Conservation (phyloP, 2,888 invertebrate genomes). For the Megamerina dolium region DNA sequence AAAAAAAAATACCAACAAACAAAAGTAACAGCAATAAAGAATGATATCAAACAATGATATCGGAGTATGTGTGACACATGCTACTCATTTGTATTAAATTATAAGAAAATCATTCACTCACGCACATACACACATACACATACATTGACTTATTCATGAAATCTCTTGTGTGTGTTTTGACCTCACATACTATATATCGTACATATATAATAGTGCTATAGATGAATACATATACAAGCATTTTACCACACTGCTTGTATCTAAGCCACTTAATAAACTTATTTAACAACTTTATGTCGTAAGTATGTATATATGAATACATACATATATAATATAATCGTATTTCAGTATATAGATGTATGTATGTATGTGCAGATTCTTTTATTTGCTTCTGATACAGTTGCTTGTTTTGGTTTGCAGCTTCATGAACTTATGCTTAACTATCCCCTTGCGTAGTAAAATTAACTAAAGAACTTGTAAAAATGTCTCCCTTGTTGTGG, state of each 20-base stretch:
- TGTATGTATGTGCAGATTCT: not conserved
- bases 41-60: no score
- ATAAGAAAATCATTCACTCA: not conserved
- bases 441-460: conserved; percentile 13
- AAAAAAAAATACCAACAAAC: conserved; percentile 1
- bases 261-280: conserved; percentile 13
- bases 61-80: conserved; percentile 2
- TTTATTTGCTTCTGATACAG: no score
- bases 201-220: no score
- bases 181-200: no score
- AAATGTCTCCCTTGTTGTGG: conserved; percentile 13
- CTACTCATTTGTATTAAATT: no score
- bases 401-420: not conserved
- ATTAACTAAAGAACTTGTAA: conserved; percentile 18
- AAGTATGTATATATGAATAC: no score
- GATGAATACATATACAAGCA: no score
- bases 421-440: conserved; percentile 1
- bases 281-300: conserved; percentile 7
- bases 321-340: no score
- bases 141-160: no score
- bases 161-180: no score
- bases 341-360: not conserved
- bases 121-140: not conserved
- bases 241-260: not conserved
- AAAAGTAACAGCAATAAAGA: no score